phyloP scores from a whole-genome alignment of 2,888 invertebrate genomes.

The Actias luna region DNA sequence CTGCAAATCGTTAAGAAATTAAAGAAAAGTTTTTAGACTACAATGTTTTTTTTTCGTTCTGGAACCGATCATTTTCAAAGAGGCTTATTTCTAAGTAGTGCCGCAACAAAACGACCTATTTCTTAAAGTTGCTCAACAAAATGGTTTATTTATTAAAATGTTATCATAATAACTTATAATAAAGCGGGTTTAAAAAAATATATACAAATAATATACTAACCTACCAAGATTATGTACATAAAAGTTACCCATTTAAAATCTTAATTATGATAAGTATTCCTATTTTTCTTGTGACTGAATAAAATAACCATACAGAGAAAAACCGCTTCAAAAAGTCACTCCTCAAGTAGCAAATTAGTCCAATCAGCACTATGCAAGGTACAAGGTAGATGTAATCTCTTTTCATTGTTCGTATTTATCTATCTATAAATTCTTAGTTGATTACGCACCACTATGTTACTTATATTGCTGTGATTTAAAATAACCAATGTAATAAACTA shows the following conservation, averaged over 20 bases:
- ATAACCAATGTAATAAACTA: not conserved
- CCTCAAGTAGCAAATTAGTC: too few species aligned
- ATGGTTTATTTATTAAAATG: not conserved
- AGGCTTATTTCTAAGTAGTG: not conserved
- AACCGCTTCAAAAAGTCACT: not conserved
- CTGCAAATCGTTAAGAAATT: too few species aligned
- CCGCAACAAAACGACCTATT: not conserved
- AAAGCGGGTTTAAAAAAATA: not conserved
- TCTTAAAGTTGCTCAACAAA: not conserved
- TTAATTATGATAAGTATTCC: not conserved
- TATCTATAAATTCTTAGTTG: too few species aligned
- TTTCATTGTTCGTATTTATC: too few species aligned
- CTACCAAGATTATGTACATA: not conserved
- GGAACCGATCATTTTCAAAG: not conserved
- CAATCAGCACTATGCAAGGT: too few species aligned
- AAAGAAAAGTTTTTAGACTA: too few species aligned
- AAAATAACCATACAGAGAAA: not conserved
- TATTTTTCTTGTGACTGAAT: not conserved
- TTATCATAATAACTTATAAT: not conserved
- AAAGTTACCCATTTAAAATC: not conserved
- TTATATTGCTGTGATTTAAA: too few species aligned
- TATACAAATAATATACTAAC: not conserved
- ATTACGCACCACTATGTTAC: too few species aligned
- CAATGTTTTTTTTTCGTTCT: not conserved
- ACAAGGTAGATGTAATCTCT: too few species aligned